phyloP scores from a whole-genome alignment of 2,888 invertebrate species.

The Apantesis nais region DNA sequence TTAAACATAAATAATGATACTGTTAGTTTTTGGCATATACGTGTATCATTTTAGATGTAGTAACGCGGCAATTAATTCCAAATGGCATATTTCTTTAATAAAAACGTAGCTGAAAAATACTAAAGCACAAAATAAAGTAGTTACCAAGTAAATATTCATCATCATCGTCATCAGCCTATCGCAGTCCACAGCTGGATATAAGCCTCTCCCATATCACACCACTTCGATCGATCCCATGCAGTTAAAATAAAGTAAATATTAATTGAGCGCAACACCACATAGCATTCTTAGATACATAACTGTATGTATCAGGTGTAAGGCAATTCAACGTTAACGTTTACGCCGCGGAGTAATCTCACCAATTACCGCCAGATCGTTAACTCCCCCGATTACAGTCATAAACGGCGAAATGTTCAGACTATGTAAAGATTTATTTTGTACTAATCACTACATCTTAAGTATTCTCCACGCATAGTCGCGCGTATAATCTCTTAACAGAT shows the following conservation, averaged over 20 bases:
- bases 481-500: not conserved
- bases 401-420: slow-evolving; percentile 2
- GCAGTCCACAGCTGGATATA: no score
- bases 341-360: slow-evolving; percentile 6
- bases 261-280: not conserved
- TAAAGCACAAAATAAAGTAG: not conserved
- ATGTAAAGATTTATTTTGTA: slow-evolving; percentile 6
- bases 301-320: not conserved
- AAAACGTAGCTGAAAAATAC: not conserved
- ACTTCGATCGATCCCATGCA: no score
- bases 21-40: no score
- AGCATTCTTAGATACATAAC: not conserved
- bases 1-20: not conserved
- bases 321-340: slow-evolving; percentile 5
- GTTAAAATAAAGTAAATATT: not conserved
- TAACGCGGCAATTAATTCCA: not conserved
- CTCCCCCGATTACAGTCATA: slow-evolving; percentile 12
- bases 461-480: not conserved
- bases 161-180: no score
- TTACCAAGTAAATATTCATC: no score
- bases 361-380: slow-evolving; percentile 14
- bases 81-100: not conserved
- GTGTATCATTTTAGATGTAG: no score
- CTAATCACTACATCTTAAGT: not conserved
- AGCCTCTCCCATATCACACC: no score